A percentile compares a stretch with the other conserved stretches of the same genome.
These are phyloP conservation scores for Papilio aristodemus DNA, from an alignment of 1,140 invertebrate species.

Conservation along the genomic window DNA sequence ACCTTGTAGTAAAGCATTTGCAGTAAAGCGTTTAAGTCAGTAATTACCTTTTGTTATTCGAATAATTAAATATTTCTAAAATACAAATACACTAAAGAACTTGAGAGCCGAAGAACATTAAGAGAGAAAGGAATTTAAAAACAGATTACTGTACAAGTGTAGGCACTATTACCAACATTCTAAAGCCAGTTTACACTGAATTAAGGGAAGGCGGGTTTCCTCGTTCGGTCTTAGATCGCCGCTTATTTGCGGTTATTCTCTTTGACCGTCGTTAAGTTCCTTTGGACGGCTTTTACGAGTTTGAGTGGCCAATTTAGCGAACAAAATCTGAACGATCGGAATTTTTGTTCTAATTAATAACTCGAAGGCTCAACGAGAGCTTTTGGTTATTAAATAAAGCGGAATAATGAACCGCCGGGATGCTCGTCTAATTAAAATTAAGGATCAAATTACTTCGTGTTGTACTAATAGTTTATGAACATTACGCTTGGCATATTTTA, in stretches of 20 bases:
- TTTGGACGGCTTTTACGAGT: constrained; percentile 78
- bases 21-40: constrained; percentile 8
- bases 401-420: constrained; percentile 56
- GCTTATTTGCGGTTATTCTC: constrained; percentile 80
- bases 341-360: constrained; percentile 80
- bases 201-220: constrained; percentile 76
- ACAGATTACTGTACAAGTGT: constrained; percentile 67
- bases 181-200: constrained; percentile 73
- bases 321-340: constrained; percentile 77
- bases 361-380: constrained; percentile 53
- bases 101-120: constrained; percentile 27
- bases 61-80: constrained; percentile 6
- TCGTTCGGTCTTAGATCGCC: constrained; percentile 68
- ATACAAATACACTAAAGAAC: constrained; percentile 16
- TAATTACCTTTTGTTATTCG: constrained; percentile 19
- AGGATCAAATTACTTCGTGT: constrained; percentile 31
- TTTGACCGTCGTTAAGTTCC: constrained; percentile 80
- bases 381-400: constrained; percentile 68
- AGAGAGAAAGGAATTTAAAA: constrained; percentile 38
- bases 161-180: constrained; percentile 62
- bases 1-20: background rate
- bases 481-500: constrained; percentile 34
- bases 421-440: constrained; percentile 51
- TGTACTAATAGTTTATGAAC: constrained; percentile 39
- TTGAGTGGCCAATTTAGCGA: constrained; percentile 78